Conservation (phyloP, 2,113 vertebrate species). For the Otus sunia region DNA sequence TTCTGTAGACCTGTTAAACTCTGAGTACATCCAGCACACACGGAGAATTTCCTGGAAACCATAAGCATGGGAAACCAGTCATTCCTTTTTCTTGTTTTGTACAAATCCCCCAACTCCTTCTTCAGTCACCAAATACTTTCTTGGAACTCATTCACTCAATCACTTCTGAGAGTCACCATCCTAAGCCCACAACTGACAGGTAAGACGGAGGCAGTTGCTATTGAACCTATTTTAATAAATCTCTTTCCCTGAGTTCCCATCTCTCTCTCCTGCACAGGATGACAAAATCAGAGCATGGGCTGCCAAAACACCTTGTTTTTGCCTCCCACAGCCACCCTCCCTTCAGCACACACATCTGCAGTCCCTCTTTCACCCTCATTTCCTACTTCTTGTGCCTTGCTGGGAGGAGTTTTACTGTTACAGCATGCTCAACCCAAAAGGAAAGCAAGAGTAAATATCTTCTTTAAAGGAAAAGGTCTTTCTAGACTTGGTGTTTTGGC, state of each 20-base stretch:
- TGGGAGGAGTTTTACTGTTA: not conserved
- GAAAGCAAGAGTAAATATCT: not conserved
- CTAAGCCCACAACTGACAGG: not conserved
- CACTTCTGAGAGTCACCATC: not conserved
- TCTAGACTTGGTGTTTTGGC: not conserved
- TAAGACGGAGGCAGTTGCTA: not conserved
- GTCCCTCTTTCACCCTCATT: not conserved
- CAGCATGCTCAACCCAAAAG: too few relatives aligned
- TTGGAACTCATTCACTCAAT: not conserved
- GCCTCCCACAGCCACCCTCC: not conserved
- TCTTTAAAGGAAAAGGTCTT: not conserved
- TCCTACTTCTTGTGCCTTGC: not conserved
- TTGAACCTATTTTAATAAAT: not conserved
- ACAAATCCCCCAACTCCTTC: not conserved
- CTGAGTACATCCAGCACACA: not conserved
- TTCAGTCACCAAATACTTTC: not conserved
- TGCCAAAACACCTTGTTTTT: not conserved
- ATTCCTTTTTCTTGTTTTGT: not conserved
- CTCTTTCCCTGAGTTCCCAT: not conserved
- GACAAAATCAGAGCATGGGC: not conserved
- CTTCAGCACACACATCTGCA: accelerated
- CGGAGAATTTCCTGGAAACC: not conserved
- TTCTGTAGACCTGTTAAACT: not conserved
- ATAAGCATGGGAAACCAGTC: not conserved
- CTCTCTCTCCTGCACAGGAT: not conserved